Conservation (phyloP, 1,140 invertebrate genomes). For the Oreohelix idahoensis region DNA sequence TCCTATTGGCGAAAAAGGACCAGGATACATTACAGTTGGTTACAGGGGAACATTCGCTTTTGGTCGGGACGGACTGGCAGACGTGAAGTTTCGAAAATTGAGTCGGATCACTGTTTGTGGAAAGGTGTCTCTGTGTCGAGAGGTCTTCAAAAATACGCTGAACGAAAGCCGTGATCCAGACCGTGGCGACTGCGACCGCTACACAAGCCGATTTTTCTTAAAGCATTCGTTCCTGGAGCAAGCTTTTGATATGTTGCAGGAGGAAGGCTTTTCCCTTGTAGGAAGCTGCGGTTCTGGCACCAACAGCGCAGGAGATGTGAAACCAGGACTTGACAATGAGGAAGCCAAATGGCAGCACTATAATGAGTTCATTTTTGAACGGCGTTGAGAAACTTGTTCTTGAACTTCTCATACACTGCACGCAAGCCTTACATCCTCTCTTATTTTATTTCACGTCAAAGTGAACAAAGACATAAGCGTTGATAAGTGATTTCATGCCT, state of each 20-base stretch:
- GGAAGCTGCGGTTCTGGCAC: conserved; percentile 89
- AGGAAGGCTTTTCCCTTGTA: conserved; percentile 84
- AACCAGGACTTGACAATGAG: conserved; percentile 94
- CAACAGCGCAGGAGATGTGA: conserved; percentile 84
- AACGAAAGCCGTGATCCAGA: conserved; percentile 99
- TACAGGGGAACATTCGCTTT: conserved; percentile 99
- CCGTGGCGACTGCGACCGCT: conserved; percentile 90
- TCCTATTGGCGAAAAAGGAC: conserved; percentile 29
- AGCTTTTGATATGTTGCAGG: conserved; percentile 96
- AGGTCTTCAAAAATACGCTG: conserved; percentile 87
- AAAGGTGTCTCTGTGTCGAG: conserved; percentile 79
- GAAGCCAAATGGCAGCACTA: conserved; percentile 99
- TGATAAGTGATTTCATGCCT: too few relatives aligned
- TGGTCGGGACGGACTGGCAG: conserved; percentile 95
- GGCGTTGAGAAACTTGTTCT: conserved; percentile 53
- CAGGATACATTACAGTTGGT: conserved; percentile 93
- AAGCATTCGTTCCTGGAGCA: conserved; percentile 99
- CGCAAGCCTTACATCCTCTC: too few relatives aligned
- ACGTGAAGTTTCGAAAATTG: conserved; percentile 97
- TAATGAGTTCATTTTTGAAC: conserved; percentile 94
- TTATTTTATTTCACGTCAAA: too few relatives aligned
- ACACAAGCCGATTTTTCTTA: conserved; percentile 97
- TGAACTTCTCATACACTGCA: too few relatives aligned
- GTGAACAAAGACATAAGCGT: too few relatives aligned
- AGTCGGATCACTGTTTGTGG: conserved; percentile 93